These are phyloP conservation scores for Gadopsis bispinosus DNA, from an alignment of 2,797 vertebrate species.

Conservation along the genomic window DNA sequence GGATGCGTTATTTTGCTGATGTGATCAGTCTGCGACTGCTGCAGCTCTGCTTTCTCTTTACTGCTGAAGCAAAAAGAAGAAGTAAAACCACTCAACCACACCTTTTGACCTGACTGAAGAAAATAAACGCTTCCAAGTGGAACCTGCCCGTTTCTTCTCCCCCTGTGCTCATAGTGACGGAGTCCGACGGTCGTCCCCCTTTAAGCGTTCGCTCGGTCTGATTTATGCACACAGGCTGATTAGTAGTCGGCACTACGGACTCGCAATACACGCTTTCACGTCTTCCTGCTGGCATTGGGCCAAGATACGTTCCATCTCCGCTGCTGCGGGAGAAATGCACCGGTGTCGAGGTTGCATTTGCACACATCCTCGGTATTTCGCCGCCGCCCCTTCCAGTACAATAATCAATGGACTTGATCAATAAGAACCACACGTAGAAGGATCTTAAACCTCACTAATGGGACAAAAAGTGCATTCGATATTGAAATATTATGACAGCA, in stretches of 20 bases:
- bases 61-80: too few relatives aligned
- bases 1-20: too few relatives aligned
- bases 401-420: slow-evolving; percentile 6
- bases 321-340: slow-evolving; percentile 6
- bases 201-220: slow-evolving; percentile 12
- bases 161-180: too few relatives aligned
- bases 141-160: too few relatives aligned
- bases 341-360: neutral
- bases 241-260: slow-evolving; percentile 18
- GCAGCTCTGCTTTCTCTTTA: too few relatives aligned
- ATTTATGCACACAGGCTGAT: slow-evolving; percentile 39
- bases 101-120: too few relatives aligned
- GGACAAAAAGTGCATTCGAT: neutral
- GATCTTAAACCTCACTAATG: neutral
- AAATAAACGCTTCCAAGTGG: too few relatives aligned
- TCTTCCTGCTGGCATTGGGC: slow-evolving; percentile 15
- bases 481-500: neutral
- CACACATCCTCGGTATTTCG: neutral
- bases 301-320: neutral
- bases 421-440: slow-evolving; percentile 4
- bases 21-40: too few relatives aligned
- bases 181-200: neutral
- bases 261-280: slow-evolving; percentile 31
- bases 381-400: neutral
- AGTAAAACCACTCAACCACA: too few relatives aligned